phyloP scores from a whole-genome alignment of 1,140 invertebrate species.

The Stratiolaelaps scimitus region DNA sequence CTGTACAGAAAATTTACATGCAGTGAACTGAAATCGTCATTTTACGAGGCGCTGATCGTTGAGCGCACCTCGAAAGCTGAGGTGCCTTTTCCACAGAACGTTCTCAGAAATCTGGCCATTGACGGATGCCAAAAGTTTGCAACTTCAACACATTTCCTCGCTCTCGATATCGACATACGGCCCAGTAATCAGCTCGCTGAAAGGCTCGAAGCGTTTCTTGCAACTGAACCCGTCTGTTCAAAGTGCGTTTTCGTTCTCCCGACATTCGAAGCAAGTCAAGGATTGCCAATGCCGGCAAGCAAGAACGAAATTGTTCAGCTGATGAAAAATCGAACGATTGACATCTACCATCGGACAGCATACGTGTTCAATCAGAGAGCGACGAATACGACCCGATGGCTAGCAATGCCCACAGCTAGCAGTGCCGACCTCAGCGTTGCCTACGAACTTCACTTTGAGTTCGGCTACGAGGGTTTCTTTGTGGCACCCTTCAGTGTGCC shows the following conservation, averaged over 20 bases:
- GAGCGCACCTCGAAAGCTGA: neutral
- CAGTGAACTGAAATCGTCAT: no score
- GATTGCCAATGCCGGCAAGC: conserved; percentile 64
- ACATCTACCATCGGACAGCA: conserved; percentile 43
- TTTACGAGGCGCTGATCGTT: no score
- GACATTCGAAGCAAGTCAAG: conserved; percentile 72
- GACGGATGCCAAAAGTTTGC: conserved; percentile 31
- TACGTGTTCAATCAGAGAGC: conserved; percentile 83
- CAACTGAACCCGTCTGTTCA: conserved; percentile 37
- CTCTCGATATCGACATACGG: conserved; percentile 42
- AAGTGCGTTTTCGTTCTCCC: conserved; percentile 77
- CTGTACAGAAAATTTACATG: no score
- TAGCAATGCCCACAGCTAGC: conserved; percentile 40
- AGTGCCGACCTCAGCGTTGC: conserved; percentile 52
- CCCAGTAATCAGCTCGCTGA: conserved; percentile 38
- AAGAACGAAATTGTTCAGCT: conserved; percentile 61
- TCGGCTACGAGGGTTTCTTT: conserved; percentile 87
- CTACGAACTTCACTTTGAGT: conserved; percentile 66
- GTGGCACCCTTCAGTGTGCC: conserved; percentile 67
- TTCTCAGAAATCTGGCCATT: conserved; percentile 41
- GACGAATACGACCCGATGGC: conserved; percentile 63
- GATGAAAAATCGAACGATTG: conserved; percentile 55
- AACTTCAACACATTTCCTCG: conserved; percentile 40
- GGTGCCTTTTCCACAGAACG: conserved; percentile 41
- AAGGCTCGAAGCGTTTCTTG: conserved; percentile 51